Evolutionary conservation across 2,797 vertebrate genomes (phyloP).

Genomic region (Melanotaenia maccullochi): DNA sequence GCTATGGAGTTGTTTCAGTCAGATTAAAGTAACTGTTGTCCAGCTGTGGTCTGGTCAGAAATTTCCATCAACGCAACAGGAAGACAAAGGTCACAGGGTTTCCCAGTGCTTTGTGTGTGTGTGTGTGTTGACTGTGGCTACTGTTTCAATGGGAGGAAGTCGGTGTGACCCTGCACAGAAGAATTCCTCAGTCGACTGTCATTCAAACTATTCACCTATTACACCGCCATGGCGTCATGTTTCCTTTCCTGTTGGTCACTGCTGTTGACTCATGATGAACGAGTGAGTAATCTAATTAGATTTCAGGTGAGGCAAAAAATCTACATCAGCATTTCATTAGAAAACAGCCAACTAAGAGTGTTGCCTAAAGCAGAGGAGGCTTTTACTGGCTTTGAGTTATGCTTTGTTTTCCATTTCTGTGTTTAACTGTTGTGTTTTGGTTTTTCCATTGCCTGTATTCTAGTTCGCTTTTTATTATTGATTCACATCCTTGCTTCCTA

Average conservation of each 20-base stretch:
- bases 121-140: conserved; percentile 68
- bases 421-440: neutral
- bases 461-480: neutral
- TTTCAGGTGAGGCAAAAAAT: conserved; percentile 13
- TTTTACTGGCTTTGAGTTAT: too few relatives aligned
- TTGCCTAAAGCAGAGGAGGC: neutral
- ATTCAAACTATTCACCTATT: neutral
- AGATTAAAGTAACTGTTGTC: conserved; percentile 9
- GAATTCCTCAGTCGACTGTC: conserved; percentile 48
- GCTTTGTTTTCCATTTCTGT: neutral
- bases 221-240: neutral
- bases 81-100: conserved; percentile 66
- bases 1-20: neutral
- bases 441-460: neutral
- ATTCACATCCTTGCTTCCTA: neutral
- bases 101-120: conserved; percentile 25
- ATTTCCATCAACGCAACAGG: conserved; percentile 73
- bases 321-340: neutral
- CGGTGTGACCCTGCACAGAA: conserved; percentile 46
- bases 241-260: neutral
- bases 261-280: conserved; percentile 18
- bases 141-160: conserved; percentile 85
- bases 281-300: conserved; percentile 3
- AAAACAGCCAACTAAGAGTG: neutral
- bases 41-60: conserved; percentile 59